Evolutionary conservation across 2,888 invertebrate species (phyloP), one percentile per base, ranked within the genome.

Genomic region (Philereme transversata): DNA sequence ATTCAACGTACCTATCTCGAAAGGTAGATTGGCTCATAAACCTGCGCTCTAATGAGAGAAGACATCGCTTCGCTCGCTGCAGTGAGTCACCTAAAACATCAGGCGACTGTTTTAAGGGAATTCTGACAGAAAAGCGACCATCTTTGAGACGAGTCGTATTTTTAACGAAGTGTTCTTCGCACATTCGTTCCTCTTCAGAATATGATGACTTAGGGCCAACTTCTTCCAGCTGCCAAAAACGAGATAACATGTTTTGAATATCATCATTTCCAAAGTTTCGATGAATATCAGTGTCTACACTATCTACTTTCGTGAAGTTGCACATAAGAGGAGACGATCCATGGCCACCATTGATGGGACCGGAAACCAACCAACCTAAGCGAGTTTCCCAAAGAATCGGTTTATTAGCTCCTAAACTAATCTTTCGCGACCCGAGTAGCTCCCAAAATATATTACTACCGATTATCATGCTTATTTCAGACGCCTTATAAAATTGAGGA

Each of bases 91-190:
- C 72, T 62, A 74, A 56, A 5, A 61, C 47, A 0, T 43, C 5
- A 10, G 64, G 57, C 38, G 36, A 5, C 46, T 71, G 47, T 48
- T 72, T 73, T 3, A 73, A 33, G 0, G 73, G 74, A 5, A 70
- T 68, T 0, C 63, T 46, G 22, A 73, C 73, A 57, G 65, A 67
- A 48, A 74, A 76, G 9, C 70, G 68, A 38, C 74, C 74, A 35
- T 73, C 66, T 1, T 33, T 11, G 5, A 70, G 53, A 33, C 73
- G 71, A 34, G 64, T 68, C 5, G 71, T 71, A 57, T 70, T 73
- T 62, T 69, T 59, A 8, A 68, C 33, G 52, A 73, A 73, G 60
- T 72, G 68, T 5, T 71, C 67, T 54, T 74, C 72, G 44, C 74
- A 75, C 5, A 49, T 3, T 33, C 62, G 64, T 50, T 72, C 74